A percentile compares a stretch with the other conserved stretches of the same genome.
Evolutionary conservation across 2,888 invertebrate species (phyloP).

Genomic region (Drosophila dives): DNA sequence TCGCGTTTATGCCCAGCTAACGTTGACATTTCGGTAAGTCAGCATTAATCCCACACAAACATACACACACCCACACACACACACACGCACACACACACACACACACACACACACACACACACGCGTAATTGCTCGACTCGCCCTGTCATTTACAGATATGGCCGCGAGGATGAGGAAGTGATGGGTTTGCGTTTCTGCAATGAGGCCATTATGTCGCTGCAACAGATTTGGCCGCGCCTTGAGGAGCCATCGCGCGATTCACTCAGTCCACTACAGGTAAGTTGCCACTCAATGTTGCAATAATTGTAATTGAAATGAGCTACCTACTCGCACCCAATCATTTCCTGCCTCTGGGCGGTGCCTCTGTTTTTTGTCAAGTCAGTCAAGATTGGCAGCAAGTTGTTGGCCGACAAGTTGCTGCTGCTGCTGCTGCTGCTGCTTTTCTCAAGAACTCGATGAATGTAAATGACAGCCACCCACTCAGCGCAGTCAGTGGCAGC

Average conservation of each 20-base stretch:
- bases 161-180: constrained; percentile 98
- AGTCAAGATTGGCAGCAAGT: constrained; percentile 13
- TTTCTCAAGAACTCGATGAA: constrained; percentile 12
- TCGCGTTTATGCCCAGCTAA: constrained; percentile 93
- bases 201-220: constrained; percentile 96
- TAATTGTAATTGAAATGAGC: constrained; percentile 50
- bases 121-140: constrained; percentile 16
- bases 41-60: not conserved
- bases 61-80: not conserved
- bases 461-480: not conserved
- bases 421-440: not conserved
- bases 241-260: constrained; percentile 87
- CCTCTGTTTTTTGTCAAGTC: constrained; percentile 13
- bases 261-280: constrained; percentile 91
- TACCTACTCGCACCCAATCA: constrained; percentile 3
- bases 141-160: constrained; percentile 89
- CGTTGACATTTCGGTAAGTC: constrained; percentile 94
- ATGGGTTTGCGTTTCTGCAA: constrained; percentile 99
- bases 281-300: constrained; percentile 29
- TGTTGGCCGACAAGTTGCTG: constrained; percentile 36
- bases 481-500: not conserved
- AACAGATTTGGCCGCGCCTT: constrained; percentile 92
- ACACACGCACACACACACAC: not conserved
- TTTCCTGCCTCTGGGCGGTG: not conserved
- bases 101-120: not conserved